Conservation (phyloP, 2,888 invertebrate species). For the Fabriciana adippe region DNA sequence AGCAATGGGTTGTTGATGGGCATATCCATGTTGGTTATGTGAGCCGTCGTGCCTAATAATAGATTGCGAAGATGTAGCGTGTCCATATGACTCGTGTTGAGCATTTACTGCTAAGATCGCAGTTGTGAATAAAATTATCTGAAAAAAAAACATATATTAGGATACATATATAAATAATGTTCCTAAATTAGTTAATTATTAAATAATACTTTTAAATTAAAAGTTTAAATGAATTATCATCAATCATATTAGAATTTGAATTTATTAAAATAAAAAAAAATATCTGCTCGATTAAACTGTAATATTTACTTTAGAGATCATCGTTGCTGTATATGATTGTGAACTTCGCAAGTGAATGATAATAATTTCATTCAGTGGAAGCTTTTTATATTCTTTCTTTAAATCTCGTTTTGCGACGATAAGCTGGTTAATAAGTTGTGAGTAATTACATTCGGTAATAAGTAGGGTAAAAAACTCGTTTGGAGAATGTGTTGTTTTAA, state of each 20-base stretch:
- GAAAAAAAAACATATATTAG: conserved; percentile 9
- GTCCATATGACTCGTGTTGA: conserved; percentile 42
- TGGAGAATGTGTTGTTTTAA: not conserved
- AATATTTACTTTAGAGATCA: conserved; percentile 57
- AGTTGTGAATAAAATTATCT: conserved; percentile 38
- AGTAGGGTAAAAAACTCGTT: not conserved
- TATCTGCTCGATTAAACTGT: not conserved
- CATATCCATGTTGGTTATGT: conserved; percentile 35
- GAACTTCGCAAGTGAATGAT: conserved; percentile 53
- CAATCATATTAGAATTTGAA: not conserved
- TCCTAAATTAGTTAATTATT: not conserved
- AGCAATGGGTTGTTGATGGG: conserved; percentile 7
- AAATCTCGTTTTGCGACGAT: conserved; percentile 20
- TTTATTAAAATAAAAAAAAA: not conserved
- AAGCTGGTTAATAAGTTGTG: conserved; percentile 15
- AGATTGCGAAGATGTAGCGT: conserved; percentile 43
- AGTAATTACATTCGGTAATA: not conserved
- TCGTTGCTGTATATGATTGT: conserved; percentile 48
- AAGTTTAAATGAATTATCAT: not conserved
- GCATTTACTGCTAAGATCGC: conserved; percentile 46
- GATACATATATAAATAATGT: not conserved
- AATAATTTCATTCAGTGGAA: conserved; percentile 40
- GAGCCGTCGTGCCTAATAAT: conserved; percentile 37
- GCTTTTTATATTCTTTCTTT: conserved; percentile 54
- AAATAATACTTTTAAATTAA: too few relatives aligned